Conservation (phyloP, 2,113 vertebrate species). For the Laticauda laticaudata region DNA sequence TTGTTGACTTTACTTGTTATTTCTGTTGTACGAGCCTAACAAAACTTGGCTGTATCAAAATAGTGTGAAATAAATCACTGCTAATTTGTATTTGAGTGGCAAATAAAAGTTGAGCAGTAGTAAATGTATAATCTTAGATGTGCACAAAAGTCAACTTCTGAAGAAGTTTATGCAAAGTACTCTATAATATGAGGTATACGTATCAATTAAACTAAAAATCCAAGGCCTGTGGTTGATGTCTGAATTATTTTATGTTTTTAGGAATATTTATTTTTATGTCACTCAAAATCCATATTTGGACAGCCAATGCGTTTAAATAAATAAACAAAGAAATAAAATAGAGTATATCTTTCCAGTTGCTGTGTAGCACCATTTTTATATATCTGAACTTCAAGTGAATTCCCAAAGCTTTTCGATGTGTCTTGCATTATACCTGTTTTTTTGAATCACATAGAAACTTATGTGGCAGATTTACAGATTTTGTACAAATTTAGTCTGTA, state of each 20-base stretch:
- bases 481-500: not conserved
- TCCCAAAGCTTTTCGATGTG: not conserved
- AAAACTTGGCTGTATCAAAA: not conserved
- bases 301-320: not conserved
- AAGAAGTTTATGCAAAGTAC: not conserved
- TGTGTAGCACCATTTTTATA: no score
- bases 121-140: not conserved
- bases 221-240: no score
- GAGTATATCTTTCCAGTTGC: not conserved
- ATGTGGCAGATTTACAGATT: not conserved
- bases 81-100: not conserved
- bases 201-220: not conserved
- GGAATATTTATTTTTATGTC: not conserved
- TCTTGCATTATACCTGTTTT: not conserved
- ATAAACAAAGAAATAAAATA: not conserved
- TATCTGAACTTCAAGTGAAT: not conserved
- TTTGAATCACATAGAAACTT: not conserved
- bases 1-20: not conserved
- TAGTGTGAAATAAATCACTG: not conserved
- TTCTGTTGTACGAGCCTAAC: not conserved
- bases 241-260: no score
- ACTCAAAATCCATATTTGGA: not conserved
- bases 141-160: not conserved
- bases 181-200: not conserved
- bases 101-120: no score